Evolutionary conservation across 1,140 invertebrate genomes (phyloP), one percentile per base, ranked within the genome.

Genomic region (Papilio helenus): DNA sequence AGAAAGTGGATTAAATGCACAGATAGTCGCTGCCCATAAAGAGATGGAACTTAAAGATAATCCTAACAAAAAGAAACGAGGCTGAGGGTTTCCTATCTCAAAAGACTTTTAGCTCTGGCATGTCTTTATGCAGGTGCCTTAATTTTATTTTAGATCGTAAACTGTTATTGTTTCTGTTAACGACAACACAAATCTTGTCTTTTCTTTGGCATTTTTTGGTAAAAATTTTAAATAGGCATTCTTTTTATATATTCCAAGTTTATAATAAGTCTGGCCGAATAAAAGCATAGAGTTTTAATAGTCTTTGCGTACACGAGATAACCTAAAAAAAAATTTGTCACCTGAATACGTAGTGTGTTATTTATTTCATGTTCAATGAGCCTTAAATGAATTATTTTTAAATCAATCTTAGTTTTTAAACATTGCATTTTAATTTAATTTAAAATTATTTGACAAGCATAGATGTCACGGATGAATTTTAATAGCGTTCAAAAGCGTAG

Each of bases 1-100:
- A 87, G 84, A 88, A 88, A 92, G 89, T 91, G 91, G 92, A 93
- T 92, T 93, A 92, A 93, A 93, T 89, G 89, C 89, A 89, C 86
- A 90, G 91, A 92, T 92, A 93, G 87, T 87, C 81, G 86, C 86
- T 86, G 86, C 81, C 89, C 87, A 91, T 92, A 92, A 93, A 92
- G 88, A 92, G 90, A 93, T 93, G 88, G 83, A 82, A 89, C 86
- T 87, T 84, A 39, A 78, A 88, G 91, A 93, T 93, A 91, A 89
- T 83, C 81, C 81, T 80, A 81, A 88, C 81, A 83, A 86, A 87
- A 86, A 83, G 83, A 80, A 84, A 83, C 84, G 83, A 80, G 80
- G 71, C 80, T 80, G 83, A 81, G 81, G 82, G 82, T 84, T 85
- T 86, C 87, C 83, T 88, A 84, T 90, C 85, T 86, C 71, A 82